Evolutionary conservation across 30 jellyfish, hydroid and myxozoan genomes (phyloP).

Genomic region (Hydractinia symbiolongicarpus): DNA sequence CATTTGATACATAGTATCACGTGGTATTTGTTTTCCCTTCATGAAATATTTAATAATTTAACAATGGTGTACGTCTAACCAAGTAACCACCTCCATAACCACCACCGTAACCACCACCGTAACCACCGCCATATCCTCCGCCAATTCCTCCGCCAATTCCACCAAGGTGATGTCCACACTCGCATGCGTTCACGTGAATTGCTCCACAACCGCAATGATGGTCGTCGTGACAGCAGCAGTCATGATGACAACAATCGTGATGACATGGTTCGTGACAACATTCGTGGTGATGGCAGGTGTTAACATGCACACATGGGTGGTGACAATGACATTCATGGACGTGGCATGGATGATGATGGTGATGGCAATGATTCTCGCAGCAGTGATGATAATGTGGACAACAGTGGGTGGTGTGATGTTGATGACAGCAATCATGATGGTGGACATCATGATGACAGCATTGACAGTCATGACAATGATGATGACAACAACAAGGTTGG

Average conservation of each 20-base stretch:
- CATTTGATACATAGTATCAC: too few relatives aligned
- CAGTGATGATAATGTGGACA: slow-evolving; percentile 26
- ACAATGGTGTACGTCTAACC: neutral
- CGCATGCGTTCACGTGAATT: slow-evolving; percentile 15
- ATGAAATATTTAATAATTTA: too few relatives aligned
- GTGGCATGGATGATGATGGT: slow-evolving; percentile 30
- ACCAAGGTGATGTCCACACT: slow-evolving; percentile 15
- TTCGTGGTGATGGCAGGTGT: slow-evolving; percentile 24
- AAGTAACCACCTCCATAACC: slow-evolving; percentile 5
- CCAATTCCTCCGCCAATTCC: neutral
- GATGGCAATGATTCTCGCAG: slow-evolving; percentile 31
- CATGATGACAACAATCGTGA: neutral
- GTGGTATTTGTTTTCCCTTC: too few relatives aligned
- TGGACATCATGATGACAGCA: slow-evolving; percentile 41
- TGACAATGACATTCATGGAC: slow-evolving; percentile 35
- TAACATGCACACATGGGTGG: slow-evolving; percentile 34
- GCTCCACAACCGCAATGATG: neutral
- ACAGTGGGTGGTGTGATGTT: slow-evolving; percentile 32
- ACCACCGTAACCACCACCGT: slow-evolving; percentile 5
- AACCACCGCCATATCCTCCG: neutral
- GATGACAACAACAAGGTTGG: slow-evolving; percentile 31
- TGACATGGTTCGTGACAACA: neutral
- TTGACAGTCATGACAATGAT: slow-evolving; percentile 27
- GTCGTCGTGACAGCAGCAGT: slow-evolving; percentile 18
- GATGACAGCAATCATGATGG: slow-evolving; percentile 42